Base-by-base conservation (phyloP, 2,888 invertebrate species). In the Andrena marginata region DNA sequence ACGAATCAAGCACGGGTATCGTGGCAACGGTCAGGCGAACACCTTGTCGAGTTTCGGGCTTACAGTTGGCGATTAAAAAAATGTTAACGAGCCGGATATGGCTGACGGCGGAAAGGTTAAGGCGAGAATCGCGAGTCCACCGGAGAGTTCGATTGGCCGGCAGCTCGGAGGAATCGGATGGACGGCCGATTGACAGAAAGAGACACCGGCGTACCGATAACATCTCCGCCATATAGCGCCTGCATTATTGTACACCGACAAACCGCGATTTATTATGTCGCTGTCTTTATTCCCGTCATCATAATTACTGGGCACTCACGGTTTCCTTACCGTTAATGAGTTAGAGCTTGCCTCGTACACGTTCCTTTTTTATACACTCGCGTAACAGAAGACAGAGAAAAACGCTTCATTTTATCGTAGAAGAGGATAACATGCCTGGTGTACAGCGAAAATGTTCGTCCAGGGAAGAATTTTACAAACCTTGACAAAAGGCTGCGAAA, bases 21-120 rank as follows among this genome's bases (percentile, higher is more conserved):
- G 56, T 51, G 64, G 64, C 80, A 85, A 68, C 74, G 64, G 68
- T 23, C 23, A 13, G 56, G 26, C 56, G 75, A 75, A 63, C 51
- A 74, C 79, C 35, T 78, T 64, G 73, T 69, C 73, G 71, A 82
- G 78, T 77, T 78, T 75, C 54, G 68, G 72, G 56, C 69, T 51
- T 29, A 31, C 56, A 68, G 73, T 76, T 26, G 87, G 74, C 84
- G 77, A 88, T 85, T 81, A 82, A 81, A 89, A 89, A 89, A 85
- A 89, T 89, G 81, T 89, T 90, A 90, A 91, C 88, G 90, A 91
- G 85, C 82, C 79, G 85, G 84, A 85, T 81, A 74, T 72, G 67
- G 71, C 42, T 80, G 85, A 84, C 81, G 80, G 70, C 70, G 76
- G 80, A 80, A 77, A 86, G 84, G 81, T 82, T 84, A 85, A 85